Evolutionary conservation across 2,888 invertebrate genomes (phyloP).

Genomic region (Sepiola atlantica): DNA sequence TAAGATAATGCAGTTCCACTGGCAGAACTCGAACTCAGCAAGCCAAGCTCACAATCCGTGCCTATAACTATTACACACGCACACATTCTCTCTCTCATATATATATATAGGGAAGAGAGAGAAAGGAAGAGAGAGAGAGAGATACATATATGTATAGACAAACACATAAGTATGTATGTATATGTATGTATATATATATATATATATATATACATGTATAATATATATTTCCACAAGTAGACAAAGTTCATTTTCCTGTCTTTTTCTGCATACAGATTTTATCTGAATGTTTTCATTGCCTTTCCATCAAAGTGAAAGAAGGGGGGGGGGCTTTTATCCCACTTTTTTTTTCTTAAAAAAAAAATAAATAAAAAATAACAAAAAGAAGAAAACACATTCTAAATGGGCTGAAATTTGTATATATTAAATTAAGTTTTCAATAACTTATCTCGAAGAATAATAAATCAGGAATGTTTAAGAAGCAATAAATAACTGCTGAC

Average conservation of each 20-base stretch:
- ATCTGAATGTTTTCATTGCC: neutral
- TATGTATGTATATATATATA: too few relatives aligned
- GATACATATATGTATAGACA: too few relatives aligned
- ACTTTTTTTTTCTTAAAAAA: neutral
- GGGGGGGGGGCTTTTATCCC: too few relatives aligned
- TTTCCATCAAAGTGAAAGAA: neutral
- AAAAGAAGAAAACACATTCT: neutral
- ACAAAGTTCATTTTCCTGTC: neutral
- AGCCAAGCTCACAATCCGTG: too few relatives aligned
- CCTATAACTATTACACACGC: too few relatives aligned
- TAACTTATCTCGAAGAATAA: constrained; percentile 8
- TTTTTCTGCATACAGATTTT: neutral
- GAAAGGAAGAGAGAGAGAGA: too few relatives aligned
- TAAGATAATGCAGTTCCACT: too few relatives aligned
- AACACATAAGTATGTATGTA: too few relatives aligned
- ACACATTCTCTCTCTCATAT: too few relatives aligned
- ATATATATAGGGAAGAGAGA: too few relatives aligned
- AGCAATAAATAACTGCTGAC: constrained; percentile 10
- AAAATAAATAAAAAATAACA: neutral
- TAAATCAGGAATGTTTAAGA: neutral
- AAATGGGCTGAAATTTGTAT: neutral
- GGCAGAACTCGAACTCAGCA: too few relatives aligned
- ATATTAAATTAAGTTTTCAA: constrained; percentile 32
- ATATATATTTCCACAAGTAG: neutral
- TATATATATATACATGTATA: too few relatives aligned